These are phyloP conservation scores for Megalops cyprinoides DNA, from an alignment of 2,797 vertebrate genomes.

Conservation along the genomic window DNA sequence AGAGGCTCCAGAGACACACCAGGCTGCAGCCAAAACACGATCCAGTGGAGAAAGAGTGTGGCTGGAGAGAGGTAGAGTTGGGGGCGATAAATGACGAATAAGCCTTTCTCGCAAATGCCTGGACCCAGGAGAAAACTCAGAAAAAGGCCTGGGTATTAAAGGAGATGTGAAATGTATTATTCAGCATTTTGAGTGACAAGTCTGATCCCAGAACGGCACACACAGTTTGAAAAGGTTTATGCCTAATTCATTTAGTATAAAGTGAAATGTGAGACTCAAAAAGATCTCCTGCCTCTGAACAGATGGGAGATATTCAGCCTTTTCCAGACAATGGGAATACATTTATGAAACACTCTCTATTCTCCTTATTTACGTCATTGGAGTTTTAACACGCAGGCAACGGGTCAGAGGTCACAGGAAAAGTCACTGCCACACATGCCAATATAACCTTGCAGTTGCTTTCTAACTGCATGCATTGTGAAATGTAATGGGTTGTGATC, in stretches of 20 bases:
- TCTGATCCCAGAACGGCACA: not conserved
- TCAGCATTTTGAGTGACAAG: not conserved
- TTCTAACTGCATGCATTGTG: not conserved
- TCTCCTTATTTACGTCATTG: slow-evolving; percentile 8
- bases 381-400: not conserved
- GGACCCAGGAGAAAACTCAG: not conserved
- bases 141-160: not conserved
- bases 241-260: not conserved
- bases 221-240: not conserved
- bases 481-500: too few relatives aligned
- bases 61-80: slow-evolving; percentile 10
- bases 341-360: not conserved
- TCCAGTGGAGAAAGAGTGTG: not conserved
- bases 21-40: not conserved
- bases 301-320: not conserved
- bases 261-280: not conserved
- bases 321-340: not conserved
- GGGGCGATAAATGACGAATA: slow-evolving; percentile 8
- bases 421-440: not conserved
- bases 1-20: not conserved
- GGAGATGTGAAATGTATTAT: slow-evolving; percentile 8
- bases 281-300: not conserved
- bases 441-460: not conserved
- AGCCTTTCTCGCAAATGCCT: not conserved
- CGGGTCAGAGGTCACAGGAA: not conserved